Evolutionary conservation across 2,888 invertebrate genomes (phyloP).

Genomic region (Drosophila greeni): DNA sequence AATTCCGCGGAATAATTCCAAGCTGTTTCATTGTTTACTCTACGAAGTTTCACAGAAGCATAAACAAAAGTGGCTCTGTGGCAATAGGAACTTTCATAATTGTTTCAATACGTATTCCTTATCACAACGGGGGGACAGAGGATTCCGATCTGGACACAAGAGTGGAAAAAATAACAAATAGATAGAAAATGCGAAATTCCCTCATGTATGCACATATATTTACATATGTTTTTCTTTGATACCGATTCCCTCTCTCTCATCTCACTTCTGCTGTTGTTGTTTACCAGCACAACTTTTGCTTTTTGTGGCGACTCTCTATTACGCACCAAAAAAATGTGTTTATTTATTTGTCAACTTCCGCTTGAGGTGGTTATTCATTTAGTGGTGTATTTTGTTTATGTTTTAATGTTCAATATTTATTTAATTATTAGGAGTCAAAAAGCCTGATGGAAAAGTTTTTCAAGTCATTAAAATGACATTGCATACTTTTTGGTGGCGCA

Average conservation of each 20-base stretch:
- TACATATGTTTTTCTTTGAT: conserved; percentile 48
- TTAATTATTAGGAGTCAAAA: neutral
- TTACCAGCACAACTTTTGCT: conserved; percentile 22
- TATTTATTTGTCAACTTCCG: conserved; percentile 60
- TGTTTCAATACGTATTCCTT: conserved; percentile 23
- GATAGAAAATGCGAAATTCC: conserved; percentile 27
- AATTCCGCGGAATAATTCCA: conserved; percentile 20
- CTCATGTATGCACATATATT: conserved; percentile 30
- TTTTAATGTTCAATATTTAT: conserved; percentile 4
- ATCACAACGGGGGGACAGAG: conserved; percentile 11
- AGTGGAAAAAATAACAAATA: conserved; percentile 19
- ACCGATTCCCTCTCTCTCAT: conserved; percentile 5
- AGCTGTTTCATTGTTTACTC: conserved; percentile 31
- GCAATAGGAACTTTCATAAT: conserved; percentile 29
- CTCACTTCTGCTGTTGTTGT: conserved; percentile 26
- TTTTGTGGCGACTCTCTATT: conserved; percentile 39
- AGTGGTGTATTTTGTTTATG: conserved; percentile 23
- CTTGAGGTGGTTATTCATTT: conserved; percentile 52
- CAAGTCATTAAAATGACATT: neutral
- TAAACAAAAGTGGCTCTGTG: conserved; percentile 31
- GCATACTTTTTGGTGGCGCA: neutral
- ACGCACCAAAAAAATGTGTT: conserved; percentile 51
- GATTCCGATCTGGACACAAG: neutral
- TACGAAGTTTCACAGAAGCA: conserved; percentile 27
- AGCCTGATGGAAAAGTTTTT: neutral